Conservation (phyloP, 1,140 invertebrate genomes). For the Drosophila baimaii region DNA sequence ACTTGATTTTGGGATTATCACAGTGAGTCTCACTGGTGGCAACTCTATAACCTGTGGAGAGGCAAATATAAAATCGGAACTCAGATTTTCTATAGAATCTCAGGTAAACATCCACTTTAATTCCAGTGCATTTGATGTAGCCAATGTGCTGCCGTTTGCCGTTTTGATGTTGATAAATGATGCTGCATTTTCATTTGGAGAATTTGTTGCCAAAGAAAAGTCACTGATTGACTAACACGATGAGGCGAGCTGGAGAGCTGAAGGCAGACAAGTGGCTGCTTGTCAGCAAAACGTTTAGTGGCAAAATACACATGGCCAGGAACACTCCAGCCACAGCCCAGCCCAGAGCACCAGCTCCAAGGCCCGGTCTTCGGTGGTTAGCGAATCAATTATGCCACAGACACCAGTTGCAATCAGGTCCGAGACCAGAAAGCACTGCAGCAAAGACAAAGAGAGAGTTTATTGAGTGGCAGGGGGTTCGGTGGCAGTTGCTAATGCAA, state of each 20-base stretch:
- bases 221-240: constrained; percentile 79
- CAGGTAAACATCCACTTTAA: background rate
- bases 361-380: constrained; percentile 51
- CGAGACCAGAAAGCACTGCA: constrained; percentile 29
- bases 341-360: background rate
- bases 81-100: background rate
- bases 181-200: constrained; percentile 80
- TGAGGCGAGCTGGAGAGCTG: constrained; percentile 49
- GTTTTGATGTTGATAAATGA: constrained; percentile 81
- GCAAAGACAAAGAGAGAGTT: constrained; percentile 31
- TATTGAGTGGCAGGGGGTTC: constrained; percentile 13
- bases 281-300: constrained; percentile 82
- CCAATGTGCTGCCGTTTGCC: constrained; percentile 75
- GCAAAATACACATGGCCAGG: constrained; percentile 54
- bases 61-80: no score
- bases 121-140: constrained; percentile 41
- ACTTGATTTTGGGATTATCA: no score
- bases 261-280: constrained; percentile 66
- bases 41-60: no score
- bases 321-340: constrained; percentile 26
- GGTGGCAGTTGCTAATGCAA: constrained; percentile 72
- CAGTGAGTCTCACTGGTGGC: no score
- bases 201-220: constrained; percentile 81
- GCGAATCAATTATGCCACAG: constrained; percentile 79
- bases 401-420: constrained; percentile 70